These are phyloP conservation scores for Griposia aprilina DNA, from an alignment of 2,888 invertebrate species.

Conservation along the genomic window DNA sequence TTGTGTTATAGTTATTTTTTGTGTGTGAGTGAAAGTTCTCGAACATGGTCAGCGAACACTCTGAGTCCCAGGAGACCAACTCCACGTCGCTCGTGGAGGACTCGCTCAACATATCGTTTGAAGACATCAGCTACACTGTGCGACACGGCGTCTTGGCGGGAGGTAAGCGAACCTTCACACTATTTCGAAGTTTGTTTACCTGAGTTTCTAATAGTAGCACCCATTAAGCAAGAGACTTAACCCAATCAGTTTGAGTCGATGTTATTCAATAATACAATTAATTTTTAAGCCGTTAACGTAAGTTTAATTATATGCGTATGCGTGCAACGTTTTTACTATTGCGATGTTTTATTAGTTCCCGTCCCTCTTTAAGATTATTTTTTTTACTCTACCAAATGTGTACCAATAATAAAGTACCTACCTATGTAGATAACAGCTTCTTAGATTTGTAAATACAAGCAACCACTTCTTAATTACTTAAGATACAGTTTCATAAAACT, in stretches of 20 bases:
- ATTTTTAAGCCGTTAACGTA: not conserved
- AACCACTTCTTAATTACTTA: not conserved
- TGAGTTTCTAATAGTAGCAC: slow-evolving; percentile 29
- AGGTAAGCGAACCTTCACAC: slow-evolving; percentile 83
- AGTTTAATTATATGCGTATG: not conserved
- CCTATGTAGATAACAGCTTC: slow-evolving; percentile 21
- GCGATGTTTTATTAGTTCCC: slow-evolving; percentile 1
- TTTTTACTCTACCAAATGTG: not conserved
- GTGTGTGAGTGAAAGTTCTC: slow-evolving; percentile 74
- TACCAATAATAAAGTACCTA: not conserved
- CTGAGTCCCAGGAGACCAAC: slow-evolving; percentile 83
- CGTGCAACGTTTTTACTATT: slow-evolving; percentile 10
- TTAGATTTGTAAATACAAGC: slow-evolving; percentile 21
- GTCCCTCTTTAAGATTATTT: not conserved
- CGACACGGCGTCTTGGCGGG: slow-evolving; percentile 90
- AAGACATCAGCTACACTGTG: slow-evolving; percentile 92
- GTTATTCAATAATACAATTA: slow-evolving; percentile 23
- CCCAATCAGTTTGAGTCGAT: not conserved
- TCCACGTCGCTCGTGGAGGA: slow-evolving; percentile 85
- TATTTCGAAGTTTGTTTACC: slow-evolving; percentile 53
- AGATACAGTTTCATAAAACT: slow-evolving; percentile 15
- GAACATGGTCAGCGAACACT: slow-evolving; percentile 84
- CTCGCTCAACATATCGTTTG: slow-evolving; percentile 92
- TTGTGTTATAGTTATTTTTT: slow-evolving; percentile 69
- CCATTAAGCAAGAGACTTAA: slow-evolving; percentile 38